Conservation (phyloP, 2,888 invertebrate species). For the Drosophila austrosaltans region DNA sequence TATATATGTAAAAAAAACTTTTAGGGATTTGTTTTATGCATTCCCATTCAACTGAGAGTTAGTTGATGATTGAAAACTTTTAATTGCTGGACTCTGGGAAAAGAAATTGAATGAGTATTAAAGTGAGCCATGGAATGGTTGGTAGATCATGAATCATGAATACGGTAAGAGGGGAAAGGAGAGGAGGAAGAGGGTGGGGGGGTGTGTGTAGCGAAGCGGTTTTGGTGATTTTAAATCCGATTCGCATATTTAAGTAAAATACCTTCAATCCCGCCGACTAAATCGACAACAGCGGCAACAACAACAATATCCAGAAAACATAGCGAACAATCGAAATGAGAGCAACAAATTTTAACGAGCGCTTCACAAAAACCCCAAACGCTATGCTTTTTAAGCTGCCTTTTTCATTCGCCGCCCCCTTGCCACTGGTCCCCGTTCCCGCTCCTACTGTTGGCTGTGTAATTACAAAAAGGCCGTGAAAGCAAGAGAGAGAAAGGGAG, state of each 20-base stretch:
- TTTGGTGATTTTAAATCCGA: slow-evolving; percentile 46
- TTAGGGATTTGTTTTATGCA: background rate
- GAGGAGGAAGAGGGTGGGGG: background rate
- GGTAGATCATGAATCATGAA: slow-evolving; percentile 51
- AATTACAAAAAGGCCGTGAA: slow-evolving; percentile 74
- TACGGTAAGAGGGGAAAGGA: background rate
- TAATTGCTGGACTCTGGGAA: slow-evolving; percentile 45
- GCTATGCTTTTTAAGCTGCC: slow-evolving; percentile 65
- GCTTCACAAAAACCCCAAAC: slow-evolving; percentile 69
- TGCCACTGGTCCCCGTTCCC: background rate
- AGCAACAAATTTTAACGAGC: slow-evolving; percentile 78
- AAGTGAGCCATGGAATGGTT: slow-evolving; percentile 39
- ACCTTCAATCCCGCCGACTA: slow-evolving; percentile 58
- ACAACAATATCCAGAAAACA: slow-evolving; percentile 39
- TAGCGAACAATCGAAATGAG: slow-evolving; percentile 68
- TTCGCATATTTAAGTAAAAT: slow-evolving; percentile 65
- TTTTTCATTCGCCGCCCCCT: slow-evolving; percentile 27
- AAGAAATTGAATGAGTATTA: slow-evolving; percentile 58
- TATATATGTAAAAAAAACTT: background rate
- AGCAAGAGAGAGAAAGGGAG: background rate
- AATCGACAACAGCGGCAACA: slow-evolving; percentile 48
- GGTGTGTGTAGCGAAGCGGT: background rate
- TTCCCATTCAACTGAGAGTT: slow-evolving; percentile 25
- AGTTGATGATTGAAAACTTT: slow-evolving; percentile 64
- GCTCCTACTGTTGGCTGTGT: slow-evolving; percentile 45